phyloP scores from a whole-genome alignment of 2,888 invertebrate species.

The Caenorhabditis japonica region DNA sequence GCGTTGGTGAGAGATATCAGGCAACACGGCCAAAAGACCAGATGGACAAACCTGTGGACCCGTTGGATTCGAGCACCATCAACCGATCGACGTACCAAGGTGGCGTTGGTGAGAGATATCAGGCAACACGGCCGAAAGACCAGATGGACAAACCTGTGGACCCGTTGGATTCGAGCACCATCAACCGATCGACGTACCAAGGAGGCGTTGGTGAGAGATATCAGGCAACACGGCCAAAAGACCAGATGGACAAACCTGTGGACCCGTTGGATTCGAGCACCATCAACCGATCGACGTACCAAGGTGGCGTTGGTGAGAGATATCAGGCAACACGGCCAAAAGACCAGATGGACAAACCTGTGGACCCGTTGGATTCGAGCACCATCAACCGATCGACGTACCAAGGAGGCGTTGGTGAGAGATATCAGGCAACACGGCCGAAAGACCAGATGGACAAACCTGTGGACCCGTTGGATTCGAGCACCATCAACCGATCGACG shows the following conservation, averaged over 20 bases:
- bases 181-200: constrained; percentile 25
- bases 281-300: constrained; percentile 21
- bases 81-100: constrained; percentile 25
- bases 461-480: constrained; percentile 13
- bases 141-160: constrained; percentile 8
- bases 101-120: constrained; percentile 11
- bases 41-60: constrained; percentile 8
- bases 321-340: constrained; percentile 14
- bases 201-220: constrained; percentile 20
- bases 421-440: constrained; percentile 10
- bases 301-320: constrained; percentile 21
- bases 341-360: constrained; percentile 15
- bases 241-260: constrained; percentile 13
- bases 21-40: constrained; percentile 12
- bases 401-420: constrained; percentile 20
- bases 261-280: constrained; percentile 13
- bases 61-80: constrained; percentile 11
- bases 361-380: constrained; percentile 7
- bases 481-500: constrained; percentile 18
- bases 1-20: constrained; percentile 12
- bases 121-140: constrained; percentile 15
- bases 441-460: constrained; percentile 19
- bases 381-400: constrained; percentile 24
- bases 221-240: constrained; percentile 13
- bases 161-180: constrained; percentile 8